phyloP scores from a whole-genome alignment of 2,888 invertebrate genomes.

The Eremobia ochroleuca region DNA sequence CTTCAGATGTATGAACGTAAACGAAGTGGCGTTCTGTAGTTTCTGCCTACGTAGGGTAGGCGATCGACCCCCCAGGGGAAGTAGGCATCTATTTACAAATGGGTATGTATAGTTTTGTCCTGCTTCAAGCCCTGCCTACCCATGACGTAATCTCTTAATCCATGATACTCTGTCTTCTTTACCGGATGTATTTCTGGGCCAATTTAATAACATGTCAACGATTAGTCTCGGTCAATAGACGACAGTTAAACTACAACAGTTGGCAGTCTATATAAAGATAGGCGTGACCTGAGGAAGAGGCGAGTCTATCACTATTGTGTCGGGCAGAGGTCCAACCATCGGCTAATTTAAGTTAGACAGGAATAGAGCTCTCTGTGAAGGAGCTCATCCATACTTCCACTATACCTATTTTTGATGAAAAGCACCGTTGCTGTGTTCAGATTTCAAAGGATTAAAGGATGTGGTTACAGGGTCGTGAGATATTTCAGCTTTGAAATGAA shows the following conservation, averaged over 20 bases:
- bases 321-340: slow-evolving; percentile 38
- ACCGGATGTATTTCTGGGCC: background rate
- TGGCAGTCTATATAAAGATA: slow-evolving; percentile 34
- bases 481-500: background rate
- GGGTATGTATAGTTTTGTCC: background rate
- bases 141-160: background rate
- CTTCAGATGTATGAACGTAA: background rate
- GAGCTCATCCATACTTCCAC: background rate
- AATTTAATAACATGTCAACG: slow-evolving; percentile 6
- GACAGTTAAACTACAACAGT: slow-evolving; percentile 25
- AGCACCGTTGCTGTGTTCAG: background rate
- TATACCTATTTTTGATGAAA: background rate
- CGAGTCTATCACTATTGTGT: slow-evolving; percentile 16
- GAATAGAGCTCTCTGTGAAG: background rate
- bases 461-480: no score
- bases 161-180: slow-evolving; percentile 7
- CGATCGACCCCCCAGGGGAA: background rate
- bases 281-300: slow-evolving; percentile 10
- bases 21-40: background rate
- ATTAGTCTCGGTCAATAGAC: slow-evolving; percentile 32
- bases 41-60: no score
- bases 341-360: slow-evolving; percentile 19
- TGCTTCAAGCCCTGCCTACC: background rate
- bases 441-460: background rate
- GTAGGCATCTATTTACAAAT: background rate